Evolutionary conservation across 2,797 vertebrate genomes (phyloP), one percentile per base, ranked within the genome.

Genomic region (Discoglossus pictus): DNA sequence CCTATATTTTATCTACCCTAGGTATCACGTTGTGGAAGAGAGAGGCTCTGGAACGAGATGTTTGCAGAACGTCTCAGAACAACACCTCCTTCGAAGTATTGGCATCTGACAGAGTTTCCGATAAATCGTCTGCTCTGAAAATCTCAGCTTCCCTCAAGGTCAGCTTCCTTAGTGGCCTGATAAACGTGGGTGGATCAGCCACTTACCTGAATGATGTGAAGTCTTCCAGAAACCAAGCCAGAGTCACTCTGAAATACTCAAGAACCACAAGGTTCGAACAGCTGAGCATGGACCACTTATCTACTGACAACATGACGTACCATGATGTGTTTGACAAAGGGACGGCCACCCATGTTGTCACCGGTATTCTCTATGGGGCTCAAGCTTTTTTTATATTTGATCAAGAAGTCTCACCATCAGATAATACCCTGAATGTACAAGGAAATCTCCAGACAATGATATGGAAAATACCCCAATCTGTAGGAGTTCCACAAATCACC

Each of bases 341-440:
- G 6, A 61, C 59, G 6, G 78, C 75, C 3, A 82, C 78, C 35
- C 80, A 79, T 0, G 74, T 80, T 2, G 59, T 80, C 5, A 74
- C 50, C 0, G 74, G 73, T 17, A 72, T 81, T 15, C 35, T 48
- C 1, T 79, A 66, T 8, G 75, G 78, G 6, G 50, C 55, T 1
- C 78, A 78, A 9, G 78, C 77, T 0, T 76, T 79, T 27, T 74
- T 74, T 9, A 68, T 75, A 4, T 80, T 80, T 52, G 72, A 80
- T 9, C 13, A 13, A 31, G 17, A 60, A 1, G 27, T 13, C 1
- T 23, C 39, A 7, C 23, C 42, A 3, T 2, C 2, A 2, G 42
- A 62, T 1, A 44, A 3, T 2, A 16, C 23, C 1, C n/a, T 12
- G 15, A 4, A 75, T 9, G 21, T 54, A 10, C 1, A 74, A 15